Conservation (phyloP, 2,113 vertebrate genomes). For the Oncorhynchus nerka region DNA sequence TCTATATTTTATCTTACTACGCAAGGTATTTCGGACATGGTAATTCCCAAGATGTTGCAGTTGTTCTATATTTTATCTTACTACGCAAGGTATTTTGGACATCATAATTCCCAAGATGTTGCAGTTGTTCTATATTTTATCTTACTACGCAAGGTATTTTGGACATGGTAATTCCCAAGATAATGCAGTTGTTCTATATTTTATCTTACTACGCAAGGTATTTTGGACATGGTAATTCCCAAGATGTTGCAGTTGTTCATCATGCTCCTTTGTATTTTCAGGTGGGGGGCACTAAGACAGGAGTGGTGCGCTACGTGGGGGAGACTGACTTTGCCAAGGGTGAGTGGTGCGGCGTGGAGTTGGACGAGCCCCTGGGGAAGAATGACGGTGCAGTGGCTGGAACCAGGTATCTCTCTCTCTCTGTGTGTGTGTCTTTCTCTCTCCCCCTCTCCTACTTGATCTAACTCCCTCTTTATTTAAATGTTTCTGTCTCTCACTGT, state of each 20-base stretch:
- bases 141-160: background rate
- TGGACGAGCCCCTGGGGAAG: constrained; percentile 96
- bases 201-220: background rate
- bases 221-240: background rate
- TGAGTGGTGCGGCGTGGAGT: constrained; percentile 97
- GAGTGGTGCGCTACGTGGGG: constrained; percentile 96
- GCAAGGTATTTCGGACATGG: background rate
- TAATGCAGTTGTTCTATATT: background rate
- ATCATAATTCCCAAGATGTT: background rate
- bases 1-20: background rate
- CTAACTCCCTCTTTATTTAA: too few species aligned
- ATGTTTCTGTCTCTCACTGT: too few species aligned
- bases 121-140: background rate
- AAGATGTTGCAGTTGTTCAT: background rate
- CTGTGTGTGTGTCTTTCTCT: background rate
- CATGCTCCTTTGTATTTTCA: constrained; percentile 50
- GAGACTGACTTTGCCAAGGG: constrained; percentile 99
- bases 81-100: background rate
- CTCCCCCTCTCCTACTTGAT: too few species aligned
- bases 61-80: background rate
- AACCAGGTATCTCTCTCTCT: constrained; percentile 79
- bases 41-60: too few species aligned
- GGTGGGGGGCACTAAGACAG: constrained; percentile 97
- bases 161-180: background rate
- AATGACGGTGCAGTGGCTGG: constrained; percentile 96